Conservation (phyloP, 1,140 invertebrate species). For the Frieseomelitta varia region DNA sequence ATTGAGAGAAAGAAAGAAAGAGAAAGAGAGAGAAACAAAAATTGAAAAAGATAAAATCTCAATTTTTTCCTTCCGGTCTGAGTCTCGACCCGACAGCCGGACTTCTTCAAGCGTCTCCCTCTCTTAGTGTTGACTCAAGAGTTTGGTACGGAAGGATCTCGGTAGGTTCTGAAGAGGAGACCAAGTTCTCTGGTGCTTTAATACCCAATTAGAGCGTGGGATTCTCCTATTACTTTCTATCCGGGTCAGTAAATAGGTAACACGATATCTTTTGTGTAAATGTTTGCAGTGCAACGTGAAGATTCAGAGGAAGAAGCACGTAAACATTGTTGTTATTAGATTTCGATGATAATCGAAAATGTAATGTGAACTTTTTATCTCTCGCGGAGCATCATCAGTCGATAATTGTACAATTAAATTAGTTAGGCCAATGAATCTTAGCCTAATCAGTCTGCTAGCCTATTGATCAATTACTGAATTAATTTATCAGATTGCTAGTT, state of each 20-base stretch:
- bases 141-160: neutral
- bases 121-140: neutral
- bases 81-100: too few species aligned
- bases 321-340: neutral
- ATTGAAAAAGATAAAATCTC: neutral
- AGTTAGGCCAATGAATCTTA: too few species aligned
- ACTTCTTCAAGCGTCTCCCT: neutral
- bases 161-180: neutral
- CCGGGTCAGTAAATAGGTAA: neutral
- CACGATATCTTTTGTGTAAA: neutral
- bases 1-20: neutral
- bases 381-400: too few species aligned
- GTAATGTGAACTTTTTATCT: too few species aligned
- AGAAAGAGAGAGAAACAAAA: neutral
- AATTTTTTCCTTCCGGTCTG: neutral
- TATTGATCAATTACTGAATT: too few species aligned
- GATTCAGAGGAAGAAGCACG: neutral
- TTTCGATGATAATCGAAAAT: too few species aligned
- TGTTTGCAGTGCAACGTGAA: neutral
- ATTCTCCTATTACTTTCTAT: neutral
- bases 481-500: too few species aligned
- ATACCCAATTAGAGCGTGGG: neutral
- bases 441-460: too few species aligned
- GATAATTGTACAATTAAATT: too few species aligned
- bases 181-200: too few species aligned